Percentiles rank a stretch among this genome's conserved stretches.
phyloP scores from a whole-genome alignment of 2,113 vertebrate genomes.

The Semicossyphus pulcher region DNA sequence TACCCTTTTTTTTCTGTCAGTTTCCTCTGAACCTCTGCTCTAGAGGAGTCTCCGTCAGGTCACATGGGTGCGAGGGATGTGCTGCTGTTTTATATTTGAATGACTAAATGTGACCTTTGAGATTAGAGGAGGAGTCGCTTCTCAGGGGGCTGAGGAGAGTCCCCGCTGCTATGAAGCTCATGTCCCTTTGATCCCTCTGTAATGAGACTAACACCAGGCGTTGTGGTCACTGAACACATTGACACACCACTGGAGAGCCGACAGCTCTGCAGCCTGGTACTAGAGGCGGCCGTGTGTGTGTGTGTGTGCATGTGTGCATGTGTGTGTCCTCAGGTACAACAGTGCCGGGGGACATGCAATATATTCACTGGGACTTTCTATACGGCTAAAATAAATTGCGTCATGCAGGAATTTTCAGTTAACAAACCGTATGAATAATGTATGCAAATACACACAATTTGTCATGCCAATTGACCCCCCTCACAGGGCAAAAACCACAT shows the following conservation, averaged over 20 bases:
- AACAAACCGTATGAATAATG: slow-evolving; percentile 55
- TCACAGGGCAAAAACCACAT: slow-evolving; percentile 22
- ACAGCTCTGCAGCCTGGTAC: slow-evolving; percentile 55
- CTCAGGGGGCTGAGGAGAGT: slow-evolving; percentile 73
- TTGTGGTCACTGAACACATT: slow-evolving; percentile 78
- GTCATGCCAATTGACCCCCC: slow-evolving; percentile 50
- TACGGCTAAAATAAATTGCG: slow-evolving; percentile 44
- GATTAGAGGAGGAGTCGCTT: slow-evolving; percentile 78
- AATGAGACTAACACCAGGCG: slow-evolving; percentile 80
- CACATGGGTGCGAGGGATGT: slow-evolving; percentile 51
- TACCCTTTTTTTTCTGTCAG: not conserved
- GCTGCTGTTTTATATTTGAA: slow-evolving; percentile 81
- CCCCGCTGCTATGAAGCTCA: slow-evolving; percentile 78
- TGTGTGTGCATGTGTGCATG: slow-evolving; percentile 27
- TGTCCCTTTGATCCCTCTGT: slow-evolving; percentile 79
- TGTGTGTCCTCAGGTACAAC: slow-evolving; percentile 48
- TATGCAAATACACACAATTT: slow-evolving; percentile 61
- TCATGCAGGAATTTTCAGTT: slow-evolving; percentile 52
- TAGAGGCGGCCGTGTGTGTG: slow-evolving; percentile 23
- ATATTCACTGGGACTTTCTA: slow-evolving; percentile 57
- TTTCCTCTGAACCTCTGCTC: slow-evolving; percentile 21
- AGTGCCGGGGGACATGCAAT: slow-evolving; percentile 49
- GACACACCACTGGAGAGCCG: slow-evolving; percentile 72
- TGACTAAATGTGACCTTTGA: slow-evolving; percentile 82
- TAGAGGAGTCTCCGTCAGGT: slow-evolving; percentile 30